These are phyloP conservation scores for Melanostoma scalare DNA, from an alignment of 2,888 invertebrate genomes.

Conservation along the genomic window DNA sequence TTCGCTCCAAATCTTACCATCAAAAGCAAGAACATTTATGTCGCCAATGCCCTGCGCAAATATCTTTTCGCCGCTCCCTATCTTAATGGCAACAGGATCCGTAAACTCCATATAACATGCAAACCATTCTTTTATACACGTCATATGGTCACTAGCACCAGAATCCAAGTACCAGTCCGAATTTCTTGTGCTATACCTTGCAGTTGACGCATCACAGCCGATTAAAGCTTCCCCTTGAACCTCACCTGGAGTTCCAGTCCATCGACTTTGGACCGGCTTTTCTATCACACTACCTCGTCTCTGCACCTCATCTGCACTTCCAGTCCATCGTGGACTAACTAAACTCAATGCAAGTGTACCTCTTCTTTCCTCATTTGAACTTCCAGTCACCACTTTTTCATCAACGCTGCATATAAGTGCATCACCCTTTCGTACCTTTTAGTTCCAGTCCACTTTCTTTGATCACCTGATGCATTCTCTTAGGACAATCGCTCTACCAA, in stretches of 20 bases:
- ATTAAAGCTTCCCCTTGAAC: slow-evolving; percentile 1
- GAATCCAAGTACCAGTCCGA: slow-evolving; percentile 29
- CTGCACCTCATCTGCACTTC: no score
- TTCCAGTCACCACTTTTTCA: no score
- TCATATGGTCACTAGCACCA: slow-evolving; percentile 28
- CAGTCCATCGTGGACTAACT: no score
- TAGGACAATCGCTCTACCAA: slow-evolving; percentile 58
- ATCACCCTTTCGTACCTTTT: no score
- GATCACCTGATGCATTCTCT: not conserved
- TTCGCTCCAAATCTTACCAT: slow-evolving; percentile 55
- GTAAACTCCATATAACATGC: slow-evolving; percentile 9
- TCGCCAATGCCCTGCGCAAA: not conserved
- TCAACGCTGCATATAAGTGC: no score
- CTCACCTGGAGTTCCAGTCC: not conserved
- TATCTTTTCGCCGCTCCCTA: slow-evolving; percentile 55
- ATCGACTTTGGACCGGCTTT: no score
- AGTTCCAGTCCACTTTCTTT: no score
- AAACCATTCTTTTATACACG: slow-evolving; percentile 20
- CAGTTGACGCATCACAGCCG: not conserved
- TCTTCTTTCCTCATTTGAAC: no score
- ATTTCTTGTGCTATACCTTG: not conserved
- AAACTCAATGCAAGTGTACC: no score
- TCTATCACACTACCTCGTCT: no score
- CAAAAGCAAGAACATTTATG: slow-evolving; percentile 62
- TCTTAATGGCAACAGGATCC: slow-evolving; percentile 5